These are phyloP conservation scores for Meiosimyza platycephala DNA, from an alignment of 2,888 invertebrate species.

Conservation along the genomic window DNA sequence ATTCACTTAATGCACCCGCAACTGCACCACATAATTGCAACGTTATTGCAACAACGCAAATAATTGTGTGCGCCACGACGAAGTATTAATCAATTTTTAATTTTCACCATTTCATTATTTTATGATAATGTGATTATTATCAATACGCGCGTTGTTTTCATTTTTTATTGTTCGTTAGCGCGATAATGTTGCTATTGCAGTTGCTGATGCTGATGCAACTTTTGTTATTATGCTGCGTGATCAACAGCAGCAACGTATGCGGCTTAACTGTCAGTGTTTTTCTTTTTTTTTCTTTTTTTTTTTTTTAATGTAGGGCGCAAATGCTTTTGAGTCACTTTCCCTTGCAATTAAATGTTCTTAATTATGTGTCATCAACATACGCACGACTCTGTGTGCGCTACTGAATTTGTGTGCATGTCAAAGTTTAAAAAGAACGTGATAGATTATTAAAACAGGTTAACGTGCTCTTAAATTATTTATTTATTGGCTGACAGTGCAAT, in stretches of 20 bases:
- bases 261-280: neutral
- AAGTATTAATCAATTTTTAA: constrained; percentile 41
- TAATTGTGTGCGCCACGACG: constrained; percentile 31
- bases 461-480: too few relatives aligned
- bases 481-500: too few relatives aligned
- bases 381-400: neutral
- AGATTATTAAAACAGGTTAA: too few relatives aligned
- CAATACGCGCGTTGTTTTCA: constrained; percentile 10
- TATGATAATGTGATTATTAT: constrained; percentile 36
- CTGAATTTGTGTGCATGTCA: too few relatives aligned
- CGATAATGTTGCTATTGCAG: constrained; percentile 4
- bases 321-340: constrained; percentile 1
- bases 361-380: constrained; percentile 36
- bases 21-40: constrained; percentile 31
- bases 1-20: constrained; percentile 36
- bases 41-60: constrained; percentile 33
- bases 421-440: too few relatives aligned
- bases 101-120: constrained; percentile 34
- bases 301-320: neutral
- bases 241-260: neutral
- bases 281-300: neutral
- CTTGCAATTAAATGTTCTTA: constrained; percentile 20
- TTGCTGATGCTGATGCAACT: neutral
- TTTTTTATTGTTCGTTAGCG: neutral
- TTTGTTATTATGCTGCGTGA: neutral